Conservation (phyloP, 2,797 vertebrate genomes). For the Darevskia nairensis region DNA sequence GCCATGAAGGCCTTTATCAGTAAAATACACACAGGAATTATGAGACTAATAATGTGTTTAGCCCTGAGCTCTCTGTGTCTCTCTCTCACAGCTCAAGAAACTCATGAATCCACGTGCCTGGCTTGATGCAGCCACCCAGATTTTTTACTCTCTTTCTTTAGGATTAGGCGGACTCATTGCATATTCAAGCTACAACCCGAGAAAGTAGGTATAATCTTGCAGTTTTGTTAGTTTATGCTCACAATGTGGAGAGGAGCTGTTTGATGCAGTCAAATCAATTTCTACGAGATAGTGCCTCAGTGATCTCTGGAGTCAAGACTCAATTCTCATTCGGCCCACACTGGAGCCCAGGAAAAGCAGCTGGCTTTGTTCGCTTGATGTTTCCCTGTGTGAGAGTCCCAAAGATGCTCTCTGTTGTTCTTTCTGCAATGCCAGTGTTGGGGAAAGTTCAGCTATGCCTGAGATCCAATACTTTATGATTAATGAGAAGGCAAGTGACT, state of each 20-base stretch:
- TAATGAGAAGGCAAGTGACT: not conserved
- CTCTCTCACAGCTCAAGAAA: conserved; percentile 76
- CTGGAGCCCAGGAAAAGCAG: not conserved
- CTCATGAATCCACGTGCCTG: conserved; percentile 88
- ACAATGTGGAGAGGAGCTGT: not conserved
- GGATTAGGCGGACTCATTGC: conserved; percentile 91
- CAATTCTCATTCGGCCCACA: too few species aligned
- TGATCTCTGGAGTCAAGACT: too few species aligned
- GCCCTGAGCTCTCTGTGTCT: not conserved
- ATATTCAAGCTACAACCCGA: conserved; percentile 89
- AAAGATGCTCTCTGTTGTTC: too few species aligned
- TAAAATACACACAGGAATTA: not conserved
- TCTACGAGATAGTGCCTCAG: too few species aligned
- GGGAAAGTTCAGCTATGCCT: not conserved
- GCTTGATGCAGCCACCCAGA: conserved; percentile 93
- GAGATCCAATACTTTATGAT: not conserved
- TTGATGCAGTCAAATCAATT: not conserved
- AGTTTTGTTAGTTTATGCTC: conserved; percentile 18
- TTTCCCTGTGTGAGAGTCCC: not conserved
- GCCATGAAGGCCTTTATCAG: not conserved
- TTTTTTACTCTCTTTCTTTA: conserved; percentile 94
- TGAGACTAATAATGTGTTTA: not conserved
- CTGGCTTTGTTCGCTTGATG: not conserved
- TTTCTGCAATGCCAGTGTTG: not conserved
- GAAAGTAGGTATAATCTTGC: conserved; percentile 74